A percentile compares a stretch with the other conserved stretches of the same genome.
Evolutionary conservation across 2,888 invertebrate genomes (phyloP).

Genomic region (Synergus japonicus): DNA sequence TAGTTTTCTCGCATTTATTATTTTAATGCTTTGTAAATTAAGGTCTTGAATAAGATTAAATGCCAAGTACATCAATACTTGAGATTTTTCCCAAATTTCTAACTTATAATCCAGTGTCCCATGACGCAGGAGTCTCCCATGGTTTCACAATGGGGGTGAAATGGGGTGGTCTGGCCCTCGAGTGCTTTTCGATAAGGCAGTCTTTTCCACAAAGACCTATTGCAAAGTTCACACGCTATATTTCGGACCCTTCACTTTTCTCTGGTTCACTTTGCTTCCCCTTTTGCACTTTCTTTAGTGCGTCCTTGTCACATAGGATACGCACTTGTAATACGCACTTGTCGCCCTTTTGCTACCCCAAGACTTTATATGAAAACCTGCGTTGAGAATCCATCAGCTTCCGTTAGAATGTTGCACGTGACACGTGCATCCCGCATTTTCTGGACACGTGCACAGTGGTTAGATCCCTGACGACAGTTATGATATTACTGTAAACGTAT

Average conservation of each 20-base stretch:
- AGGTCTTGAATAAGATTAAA: background rate
- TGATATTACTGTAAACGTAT: conserved; percentile 26
- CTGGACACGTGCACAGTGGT: conserved; percentile 52
- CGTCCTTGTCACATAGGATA: conserved; percentile 53
- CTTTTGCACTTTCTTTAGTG: conserved; percentile 46
- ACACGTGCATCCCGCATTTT: conserved; percentile 57
- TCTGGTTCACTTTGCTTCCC: conserved; percentile 35
- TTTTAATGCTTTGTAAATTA: background rate
- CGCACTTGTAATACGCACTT: conserved; percentile 55
- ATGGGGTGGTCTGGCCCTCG: conserved; percentile 44
- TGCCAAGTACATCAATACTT: background rate
- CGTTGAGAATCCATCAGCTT: conserved; percentile 40
- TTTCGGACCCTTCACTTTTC: conserved; percentile 43
- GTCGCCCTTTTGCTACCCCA: conserved; percentile 47
- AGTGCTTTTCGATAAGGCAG: conserved; percentile 56
- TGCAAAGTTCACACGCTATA: conserved; percentile 55
- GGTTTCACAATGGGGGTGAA: conserved; percentile 46
- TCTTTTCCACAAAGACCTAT: conserved; percentile 48
- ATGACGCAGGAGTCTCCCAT: conserved; percentile 46
- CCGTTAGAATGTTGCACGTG: conserved; percentile 48
- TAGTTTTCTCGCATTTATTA: too few species aligned
- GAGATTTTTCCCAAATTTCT: conserved; percentile 1
- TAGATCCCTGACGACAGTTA: conserved; percentile 35
- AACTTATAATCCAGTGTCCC: background rate
- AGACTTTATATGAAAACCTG: conserved; percentile 51